Evolutionary conservation across 2,888 invertebrate genomes (phyloP), one percentile per base, ranked within the genome.

Genomic region (Dasysyrphus tricinctus): DNA sequence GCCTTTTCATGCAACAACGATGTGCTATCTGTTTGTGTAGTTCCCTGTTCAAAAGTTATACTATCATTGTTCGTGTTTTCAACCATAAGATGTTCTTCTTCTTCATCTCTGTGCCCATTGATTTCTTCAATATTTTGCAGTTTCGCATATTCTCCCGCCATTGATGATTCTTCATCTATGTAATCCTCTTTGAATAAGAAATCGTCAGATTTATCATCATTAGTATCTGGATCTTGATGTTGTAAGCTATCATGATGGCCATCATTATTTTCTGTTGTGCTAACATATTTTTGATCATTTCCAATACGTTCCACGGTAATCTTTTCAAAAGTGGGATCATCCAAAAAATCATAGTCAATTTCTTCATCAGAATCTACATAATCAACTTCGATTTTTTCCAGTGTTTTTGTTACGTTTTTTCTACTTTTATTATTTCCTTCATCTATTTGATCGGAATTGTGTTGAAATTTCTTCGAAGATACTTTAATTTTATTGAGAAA

Each of bases 401-500:
- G 14, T 5, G 3, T 24, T 11, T 59, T 44, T 6, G 51, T 14
- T 6, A 19, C 4, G 12, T 24, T 44, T n/a, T 42, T 74, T 14
- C 12, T 32, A 19, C 14, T n/a, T 39, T 47, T n/a, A 16, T 16
- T 16, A 34, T 47, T 51, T 0, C 5, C 19, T 2, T 56, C 44
- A 11, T 0, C 1, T 1, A 12, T 42, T 63, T 9, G 34, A 39
- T 39, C 24, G 0, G 49, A 19, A 51, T 19, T 47, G 1, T 14
- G 42, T 14, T 24, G 12, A 34, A 47, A 32, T 19, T 54, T 69
- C 37, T 54, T 69, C 5, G 54, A 24, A 11, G 16, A 39, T n/a
- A 69, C 57, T 69, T 70, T 54, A 7, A 87, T 47, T 16, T 87
- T 88, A 32, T 84, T 74, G 5, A 88, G 49, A 72, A 88, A 88